phyloP scores from a whole-genome alignment of 2,888 invertebrate species.

The Frankliniella intonsa region DNA sequence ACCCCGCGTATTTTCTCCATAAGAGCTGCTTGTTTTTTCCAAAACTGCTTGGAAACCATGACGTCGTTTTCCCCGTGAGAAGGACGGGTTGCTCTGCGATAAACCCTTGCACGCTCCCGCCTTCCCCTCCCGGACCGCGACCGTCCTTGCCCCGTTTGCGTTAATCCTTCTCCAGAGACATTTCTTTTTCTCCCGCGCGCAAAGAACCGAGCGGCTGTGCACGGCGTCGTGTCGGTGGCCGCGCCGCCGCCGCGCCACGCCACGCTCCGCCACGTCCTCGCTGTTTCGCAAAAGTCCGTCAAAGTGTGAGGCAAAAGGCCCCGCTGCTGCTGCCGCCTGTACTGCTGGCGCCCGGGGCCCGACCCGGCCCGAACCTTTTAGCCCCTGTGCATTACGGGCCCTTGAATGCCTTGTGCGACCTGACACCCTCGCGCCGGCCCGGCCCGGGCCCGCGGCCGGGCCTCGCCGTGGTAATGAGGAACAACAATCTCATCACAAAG shows the following conservation, averaged over 20 bases:
- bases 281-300: constrained; percentile 7
- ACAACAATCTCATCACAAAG: constrained; percentile 25
- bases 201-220: neutral
- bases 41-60: too few relatives aligned
- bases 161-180: constrained; percentile 20
- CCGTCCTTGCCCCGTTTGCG: neutral
- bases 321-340: neutral
- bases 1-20: too few relatives aligned
- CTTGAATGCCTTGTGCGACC: constrained; percentile 13
- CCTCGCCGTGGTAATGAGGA: neutral
- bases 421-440: neutral
- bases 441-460: neutral
- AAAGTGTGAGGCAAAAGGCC: constrained; percentile 22
- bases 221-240: too few relatives aligned
- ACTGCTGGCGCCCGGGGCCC: neutral
- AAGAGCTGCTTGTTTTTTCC: too few relatives aligned
- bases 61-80: too few relatives aligned
- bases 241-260: neutral
- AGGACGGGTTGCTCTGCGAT: too few relatives aligned
- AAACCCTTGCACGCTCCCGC: too few relatives aligned
- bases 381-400: constrained; percentile 16
- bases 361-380: neutral
- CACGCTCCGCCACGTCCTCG: neutral
- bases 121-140: neutral
- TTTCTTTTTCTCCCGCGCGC: constrained; percentile 4